Conservation (phyloP, 2,888 invertebrate genomes). For the Phaedon cochleariae region DNA sequence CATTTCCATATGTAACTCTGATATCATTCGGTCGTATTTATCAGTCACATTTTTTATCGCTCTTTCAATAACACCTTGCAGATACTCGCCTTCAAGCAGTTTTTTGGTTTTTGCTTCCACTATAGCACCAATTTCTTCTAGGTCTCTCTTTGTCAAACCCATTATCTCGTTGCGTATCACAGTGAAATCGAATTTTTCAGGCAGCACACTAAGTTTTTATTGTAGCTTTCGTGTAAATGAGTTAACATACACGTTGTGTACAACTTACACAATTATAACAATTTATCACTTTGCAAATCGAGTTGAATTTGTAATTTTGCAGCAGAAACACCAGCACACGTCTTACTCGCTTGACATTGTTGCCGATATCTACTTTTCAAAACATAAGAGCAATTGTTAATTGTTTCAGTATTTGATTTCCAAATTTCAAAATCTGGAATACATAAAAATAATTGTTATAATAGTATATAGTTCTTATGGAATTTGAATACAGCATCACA, state of each 20-base stretch:
- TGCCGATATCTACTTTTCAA: not conserved
- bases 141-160: too few relatives aligned
- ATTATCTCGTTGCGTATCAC: not conserved
- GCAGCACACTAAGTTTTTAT: too few relatives aligned
- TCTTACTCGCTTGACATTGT: too few relatives aligned
- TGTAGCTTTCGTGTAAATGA: too few relatives aligned
- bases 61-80: not conserved
- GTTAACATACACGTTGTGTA: too few relatives aligned
- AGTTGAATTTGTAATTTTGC: too few relatives aligned
- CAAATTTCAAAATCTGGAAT: constrained; percentile 2
- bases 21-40: not conserved
- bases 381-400: not conserved
- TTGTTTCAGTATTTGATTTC: not conserved
- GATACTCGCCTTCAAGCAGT: not conserved
- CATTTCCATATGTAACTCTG: not conserved
- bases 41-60: not conserved
- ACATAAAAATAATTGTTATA: not conserved
- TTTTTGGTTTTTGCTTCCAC: not conserved
- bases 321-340: too few relatives aligned
- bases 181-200: too few relatives aligned
- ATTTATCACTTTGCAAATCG: too few relatives aligned
- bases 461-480: not conserved
- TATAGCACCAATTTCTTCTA: constrained; percentile 5
- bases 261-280: too few relatives aligned
- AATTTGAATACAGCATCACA: constrained; percentile 1